A percentile compares a stretch with the other conserved stretches of the same genome.
phyloP scores from a whole-genome alignment of 1,140 invertebrate species.

The Chelonus insularis region DNA sequence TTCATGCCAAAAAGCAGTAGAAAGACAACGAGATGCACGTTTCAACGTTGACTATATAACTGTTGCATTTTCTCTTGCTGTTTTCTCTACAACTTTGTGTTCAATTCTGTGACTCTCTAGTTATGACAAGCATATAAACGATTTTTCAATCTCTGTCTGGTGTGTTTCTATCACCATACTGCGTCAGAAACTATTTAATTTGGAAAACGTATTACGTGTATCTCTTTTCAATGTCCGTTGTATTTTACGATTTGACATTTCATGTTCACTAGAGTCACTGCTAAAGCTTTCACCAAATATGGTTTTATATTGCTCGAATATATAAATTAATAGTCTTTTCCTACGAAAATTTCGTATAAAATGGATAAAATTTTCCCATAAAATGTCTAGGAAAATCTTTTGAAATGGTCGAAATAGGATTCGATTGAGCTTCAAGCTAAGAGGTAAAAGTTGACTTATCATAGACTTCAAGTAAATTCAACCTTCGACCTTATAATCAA shows the following conservation, averaged over 20 bases:
- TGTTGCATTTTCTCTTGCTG: background rate
- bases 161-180: background rate
- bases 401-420: no score
- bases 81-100: background rate
- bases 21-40: conserved; percentile 21
- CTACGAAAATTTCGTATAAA: no score
- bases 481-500: conserved; percentile 12
- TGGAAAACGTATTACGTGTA: background rate
- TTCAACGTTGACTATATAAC: background rate
- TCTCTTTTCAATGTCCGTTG: background rate
- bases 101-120: conserved; percentile 7
- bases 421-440: background rate
- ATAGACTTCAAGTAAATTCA: no score
- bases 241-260: conserved; percentile 6
- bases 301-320: background rate
- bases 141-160: conserved; percentile 11
- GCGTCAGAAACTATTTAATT: conserved; percentile 2
- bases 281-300: background rate
- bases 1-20: conserved; percentile 23
- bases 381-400: no score
- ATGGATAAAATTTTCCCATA: no score
- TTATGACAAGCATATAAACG: conserved; percentile 13
- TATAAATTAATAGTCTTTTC: no score
- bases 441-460: background rate
- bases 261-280: background rate